Evolutionary conservation across 2,888 invertebrate species (phyloP).

Genomic region (Lepidochitona cinerea): DNA sequence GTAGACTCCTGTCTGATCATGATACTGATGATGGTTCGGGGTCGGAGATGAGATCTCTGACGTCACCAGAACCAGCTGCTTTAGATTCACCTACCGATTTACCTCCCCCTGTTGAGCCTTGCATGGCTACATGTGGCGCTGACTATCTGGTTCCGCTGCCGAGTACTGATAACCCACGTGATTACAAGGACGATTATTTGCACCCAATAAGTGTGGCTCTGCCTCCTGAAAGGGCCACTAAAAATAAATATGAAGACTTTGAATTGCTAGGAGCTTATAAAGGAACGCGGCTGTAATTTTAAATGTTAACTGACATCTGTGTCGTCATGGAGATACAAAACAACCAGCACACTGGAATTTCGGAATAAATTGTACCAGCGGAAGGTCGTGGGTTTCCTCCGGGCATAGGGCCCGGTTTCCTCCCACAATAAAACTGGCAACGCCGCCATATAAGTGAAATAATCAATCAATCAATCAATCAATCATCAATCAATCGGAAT

Average conservation of each 20-base stretch:
- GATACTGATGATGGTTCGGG: background rate
- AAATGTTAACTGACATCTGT: too few relatives aligned
- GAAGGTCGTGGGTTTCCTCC: too few relatives aligned
- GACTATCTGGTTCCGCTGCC: background rate
- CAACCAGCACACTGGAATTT: too few relatives aligned
- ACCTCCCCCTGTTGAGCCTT: background rate
- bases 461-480: too few relatives aligned
- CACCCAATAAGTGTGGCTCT: background rate
- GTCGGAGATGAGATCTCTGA: too few relatives aligned
- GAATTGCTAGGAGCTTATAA: background rate
- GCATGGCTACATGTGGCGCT: background rate
- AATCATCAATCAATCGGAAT: too few relatives aligned
- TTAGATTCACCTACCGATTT: background rate
- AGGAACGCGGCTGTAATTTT: background rate
- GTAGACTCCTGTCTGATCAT: slow-evolving; percentile 23
- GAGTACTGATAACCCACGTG: background rate
- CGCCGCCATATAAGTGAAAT: too few relatives aligned
- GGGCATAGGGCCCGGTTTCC: too few relatives aligned
- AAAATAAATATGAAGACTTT: background rate
- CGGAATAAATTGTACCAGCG: too few relatives aligned
- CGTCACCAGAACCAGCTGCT: background rate
- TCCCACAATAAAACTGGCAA: too few relatives aligned
- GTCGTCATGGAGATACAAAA: too few relatives aligned
- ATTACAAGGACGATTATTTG: background rate
- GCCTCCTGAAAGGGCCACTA: background rate